Evolutionary conservation across 2,888 invertebrate species (phyloP).

Genomic region (Adela reaumurella): DNA sequence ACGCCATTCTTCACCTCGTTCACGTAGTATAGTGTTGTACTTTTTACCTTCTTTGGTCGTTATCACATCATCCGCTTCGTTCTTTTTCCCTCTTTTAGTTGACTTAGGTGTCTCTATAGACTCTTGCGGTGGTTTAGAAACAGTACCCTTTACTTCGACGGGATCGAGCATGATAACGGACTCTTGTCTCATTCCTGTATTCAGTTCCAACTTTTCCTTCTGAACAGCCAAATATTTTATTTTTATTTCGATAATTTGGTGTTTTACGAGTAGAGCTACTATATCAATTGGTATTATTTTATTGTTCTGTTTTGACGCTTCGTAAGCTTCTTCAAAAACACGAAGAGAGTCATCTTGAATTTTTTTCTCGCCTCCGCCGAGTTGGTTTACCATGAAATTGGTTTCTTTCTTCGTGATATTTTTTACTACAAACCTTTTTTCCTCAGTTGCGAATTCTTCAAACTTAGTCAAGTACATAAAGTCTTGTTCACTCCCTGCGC

Average conservation of each 20-base stretch:
- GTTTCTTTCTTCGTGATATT: slow-evolving; percentile 47
- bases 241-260: slow-evolving; percentile 44
- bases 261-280: slow-evolving; percentile 37
- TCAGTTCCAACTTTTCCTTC: slow-evolving; percentile 32
- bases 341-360: slow-evolving; percentile 33
- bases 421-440: slow-evolving; percentile 42
- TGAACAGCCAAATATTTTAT: slow-evolving; percentile 38
- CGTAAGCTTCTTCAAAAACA: slow-evolving; percentile 42
- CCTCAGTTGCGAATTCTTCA: slow-evolving; percentile 33
- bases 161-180: slow-evolving; percentile 33
- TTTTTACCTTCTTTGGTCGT: slow-evolving; percentile 38
- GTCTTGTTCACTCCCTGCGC: slow-evolving; percentile 41
- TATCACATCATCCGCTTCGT: slow-evolving; percentile 15
- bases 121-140: slow-evolving; percentile 20
- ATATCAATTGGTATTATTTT: slow-evolving; percentile 38
- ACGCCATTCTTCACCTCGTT: slow-evolving; percentile 54
- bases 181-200: slow-evolving; percentile 33
- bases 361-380: slow-evolving; percentile 42
- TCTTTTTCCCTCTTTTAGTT: slow-evolving; percentile 25
- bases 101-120: slow-evolving; percentile 13
- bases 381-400: slow-evolving; percentile 45
- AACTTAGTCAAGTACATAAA: slow-evolving; percentile 38
- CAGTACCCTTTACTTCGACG: slow-evolving; percentile 30
- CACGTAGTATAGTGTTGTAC: slow-evolving; percentile 42
- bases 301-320: slow-evolving; percentile 31